These are phyloP conservation scores for Sterrhoptilus dennistouni DNA, from an alignment of 2,113 vertebrate species.

Conservation along the genomic window DNA sequence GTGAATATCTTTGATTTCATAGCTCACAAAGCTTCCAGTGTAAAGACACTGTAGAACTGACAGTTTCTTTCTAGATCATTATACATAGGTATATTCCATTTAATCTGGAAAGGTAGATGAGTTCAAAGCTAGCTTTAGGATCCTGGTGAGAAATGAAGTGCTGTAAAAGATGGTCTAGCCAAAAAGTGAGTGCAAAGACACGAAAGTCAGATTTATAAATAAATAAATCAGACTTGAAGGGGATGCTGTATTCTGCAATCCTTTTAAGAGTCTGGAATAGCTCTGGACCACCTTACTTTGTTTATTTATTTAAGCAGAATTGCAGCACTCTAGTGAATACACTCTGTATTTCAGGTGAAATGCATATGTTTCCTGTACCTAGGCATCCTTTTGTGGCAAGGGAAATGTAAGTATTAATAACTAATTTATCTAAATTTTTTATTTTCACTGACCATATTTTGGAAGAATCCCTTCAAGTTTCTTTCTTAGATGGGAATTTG, in stretches of 20 bases:
- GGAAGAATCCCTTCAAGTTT: slow-evolving; percentile 73
- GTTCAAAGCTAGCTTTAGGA: not conserved
- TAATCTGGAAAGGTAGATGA: not conserved
- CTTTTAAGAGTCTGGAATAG: not conserved
- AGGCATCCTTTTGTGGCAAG: not conserved
- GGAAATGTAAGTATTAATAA: not conserved
- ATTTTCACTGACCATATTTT: slow-evolving; percentile 69
- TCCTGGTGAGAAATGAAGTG: not conserved
- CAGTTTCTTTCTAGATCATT: not conserved
- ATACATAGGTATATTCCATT: not conserved
- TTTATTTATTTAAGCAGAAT: not conserved
- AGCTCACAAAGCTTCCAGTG: not conserved
- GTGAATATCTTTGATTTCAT: not conserved
- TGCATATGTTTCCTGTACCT: not conserved
- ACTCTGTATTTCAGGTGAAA: not conserved
- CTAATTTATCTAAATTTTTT: not conserved
- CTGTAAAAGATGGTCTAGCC: not conserved
- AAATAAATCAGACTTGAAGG: not conserved
- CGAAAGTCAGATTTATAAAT: not conserved
- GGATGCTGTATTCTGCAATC: not conserved
- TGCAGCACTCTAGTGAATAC: not conserved
- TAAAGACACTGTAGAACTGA: not conserved
- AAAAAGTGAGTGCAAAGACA: not conserved
- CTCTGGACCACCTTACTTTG: not conserved
- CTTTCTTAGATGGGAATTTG: slow-evolving; percentile 58